phyloP scores from a whole-genome alignment of 1,140 invertebrate genomes.

The Brachionus calyciflorus region DNA sequence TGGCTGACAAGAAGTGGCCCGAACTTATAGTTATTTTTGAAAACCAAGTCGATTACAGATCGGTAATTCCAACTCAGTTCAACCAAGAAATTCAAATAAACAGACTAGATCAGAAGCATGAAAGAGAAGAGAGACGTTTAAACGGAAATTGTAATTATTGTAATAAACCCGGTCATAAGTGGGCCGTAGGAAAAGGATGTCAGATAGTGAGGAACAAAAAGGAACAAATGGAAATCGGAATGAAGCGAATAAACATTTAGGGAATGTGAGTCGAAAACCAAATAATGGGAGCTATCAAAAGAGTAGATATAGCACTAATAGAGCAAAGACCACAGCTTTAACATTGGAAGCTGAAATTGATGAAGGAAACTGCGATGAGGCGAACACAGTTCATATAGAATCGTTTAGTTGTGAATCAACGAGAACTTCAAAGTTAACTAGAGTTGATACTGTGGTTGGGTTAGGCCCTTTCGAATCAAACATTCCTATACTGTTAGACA shows the following conservation, averaged over 20 bases:
- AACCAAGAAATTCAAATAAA: conserved; percentile 13
- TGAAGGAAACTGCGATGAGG: background rate
- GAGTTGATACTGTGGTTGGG: background rate
- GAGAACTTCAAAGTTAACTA: background rate
- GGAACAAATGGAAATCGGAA: conserved; percentile 13
- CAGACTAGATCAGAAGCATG: background rate
- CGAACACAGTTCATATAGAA: background rate
- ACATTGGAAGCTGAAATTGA: background rate
- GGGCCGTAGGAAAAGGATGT: background rate
- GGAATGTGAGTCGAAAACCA: background rate
- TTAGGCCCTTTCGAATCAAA: background rate
- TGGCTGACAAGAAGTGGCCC: conserved; percentile 5
- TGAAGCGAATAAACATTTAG: background rate
- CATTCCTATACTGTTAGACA: background rate
- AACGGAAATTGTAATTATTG: conserved; percentile 16
- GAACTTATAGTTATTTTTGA: conserved; percentile 26
- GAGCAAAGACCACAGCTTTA: background rate
- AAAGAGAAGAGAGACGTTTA: background rate
- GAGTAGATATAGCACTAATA: background rate
- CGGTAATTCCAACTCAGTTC: background rate
- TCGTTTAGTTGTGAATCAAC: background rate
- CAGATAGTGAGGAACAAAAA: background rate
- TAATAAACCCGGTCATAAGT: conserved; percentile 15
- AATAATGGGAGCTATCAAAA: background rate
- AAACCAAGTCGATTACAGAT: conserved; percentile 13